phyloP scores from a whole-genome alignment of 2,797 vertebrate species.

The Todus mexicanus region DNA sequence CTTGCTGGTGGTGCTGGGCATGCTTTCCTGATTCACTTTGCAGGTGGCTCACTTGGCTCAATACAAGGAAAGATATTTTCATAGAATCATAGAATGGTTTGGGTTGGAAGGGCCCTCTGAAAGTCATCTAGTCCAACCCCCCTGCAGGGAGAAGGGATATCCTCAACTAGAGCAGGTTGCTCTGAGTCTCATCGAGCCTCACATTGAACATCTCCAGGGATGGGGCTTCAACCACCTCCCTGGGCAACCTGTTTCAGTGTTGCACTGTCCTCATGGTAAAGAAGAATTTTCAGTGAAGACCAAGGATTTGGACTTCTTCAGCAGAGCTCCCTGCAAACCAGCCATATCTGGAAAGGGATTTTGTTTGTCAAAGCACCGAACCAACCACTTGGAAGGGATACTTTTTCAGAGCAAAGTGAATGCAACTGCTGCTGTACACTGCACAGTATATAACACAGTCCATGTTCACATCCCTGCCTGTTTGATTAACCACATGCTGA shows the following conservation, averaged over 20 bases:
- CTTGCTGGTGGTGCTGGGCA: neutral
- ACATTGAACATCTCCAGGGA: no score
- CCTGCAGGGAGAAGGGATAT: no score
- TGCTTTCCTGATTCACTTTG: neutral
- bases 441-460: fast-evolving
- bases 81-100: no score
- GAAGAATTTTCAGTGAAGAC: no score
- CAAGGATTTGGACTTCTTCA: neutral
- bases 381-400: neutral
- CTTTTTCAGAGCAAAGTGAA: neutral
- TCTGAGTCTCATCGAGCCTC: no score
- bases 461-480: neutral
- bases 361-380: neutral
- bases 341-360: neutral
- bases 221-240: no score
- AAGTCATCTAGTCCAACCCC: no score
- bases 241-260: no score
- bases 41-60: fast-evolving
- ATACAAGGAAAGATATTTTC: neutral
- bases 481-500: neutral
- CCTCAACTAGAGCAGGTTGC: no score
- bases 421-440: no score
- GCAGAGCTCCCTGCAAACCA: neutral
- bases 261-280: no score
- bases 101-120: no score